Evolutionary conservation across 2,888 invertebrate genomes (phyloP).

Genomic region (Ochlodes sylvanus): DNA sequence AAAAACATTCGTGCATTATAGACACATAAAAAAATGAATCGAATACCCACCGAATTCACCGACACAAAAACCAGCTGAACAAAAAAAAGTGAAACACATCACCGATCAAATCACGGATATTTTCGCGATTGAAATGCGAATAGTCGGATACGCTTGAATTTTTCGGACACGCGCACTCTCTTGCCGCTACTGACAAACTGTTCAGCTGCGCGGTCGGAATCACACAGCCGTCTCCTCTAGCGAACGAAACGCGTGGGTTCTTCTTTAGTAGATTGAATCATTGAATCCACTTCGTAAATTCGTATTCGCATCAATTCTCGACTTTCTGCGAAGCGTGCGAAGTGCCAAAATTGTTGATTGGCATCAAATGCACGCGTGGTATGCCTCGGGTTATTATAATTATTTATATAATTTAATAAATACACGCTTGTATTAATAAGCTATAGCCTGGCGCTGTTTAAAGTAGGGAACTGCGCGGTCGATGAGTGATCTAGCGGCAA

Average conservation of each 20-base stretch:
- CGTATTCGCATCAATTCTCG: slow-evolving; percentile 48
- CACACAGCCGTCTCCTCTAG: slow-evolving; percentile 54
- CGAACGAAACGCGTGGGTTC: slow-evolving; percentile 74
- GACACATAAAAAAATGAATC: slow-evolving; percentile 6
- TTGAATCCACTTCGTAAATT: slow-evolving; percentile 43
- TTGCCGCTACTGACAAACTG: slow-evolving; percentile 64
- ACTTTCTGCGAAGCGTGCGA: slow-evolving; percentile 22
- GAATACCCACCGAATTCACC: slow-evolving; percentile 37
- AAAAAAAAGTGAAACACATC: slow-evolving; percentile 21
- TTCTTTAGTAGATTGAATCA: slow-evolving; percentile 54
- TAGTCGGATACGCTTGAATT: slow-evolving; percentile 44
- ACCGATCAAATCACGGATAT: slow-evolving; percentile 39
- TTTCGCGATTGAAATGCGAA: slow-evolving; percentile 51
- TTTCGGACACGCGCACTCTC: slow-evolving; percentile 65
- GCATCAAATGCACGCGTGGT: slow-evolving; percentile 41
- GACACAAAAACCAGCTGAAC: slow-evolving; percentile 25
- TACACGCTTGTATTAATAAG: background rate
- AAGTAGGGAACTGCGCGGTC: too few species aligned
- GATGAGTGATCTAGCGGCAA: too few species aligned
- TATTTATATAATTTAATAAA: slow-evolving; percentile 45
- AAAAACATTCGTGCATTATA: background rate
- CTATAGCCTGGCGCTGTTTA: too few species aligned
- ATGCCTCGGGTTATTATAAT: slow-evolving; percentile 50
- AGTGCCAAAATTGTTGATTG: slow-evolving; percentile 24
- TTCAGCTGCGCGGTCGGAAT: slow-evolving; percentile 64